Base-by-base conservation (phyloP, 1,140 invertebrate species). In the Bombus terrestris region DNA sequence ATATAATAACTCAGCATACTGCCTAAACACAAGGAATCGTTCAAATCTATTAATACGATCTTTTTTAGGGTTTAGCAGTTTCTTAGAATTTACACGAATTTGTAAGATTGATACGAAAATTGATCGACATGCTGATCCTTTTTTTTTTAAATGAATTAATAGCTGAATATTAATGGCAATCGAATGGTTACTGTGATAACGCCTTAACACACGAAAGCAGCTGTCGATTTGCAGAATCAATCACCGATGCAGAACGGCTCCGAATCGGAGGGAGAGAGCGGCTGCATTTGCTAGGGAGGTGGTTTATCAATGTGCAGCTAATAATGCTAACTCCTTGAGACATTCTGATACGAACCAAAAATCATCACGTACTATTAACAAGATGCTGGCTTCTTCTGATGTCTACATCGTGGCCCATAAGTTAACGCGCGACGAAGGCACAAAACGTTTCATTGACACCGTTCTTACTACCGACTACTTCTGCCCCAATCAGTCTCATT, bases 141-240 rank as follows among this genome's bases (percentile, higher is more conserved):
- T 13, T n/a, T 28, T 59, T 76, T 53, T 37, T 76, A 2, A 76
- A 76, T 12, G 25, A 76, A 76, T n/a, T 37, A 62, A 47, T 43
- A 81, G 39, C n/a, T 41, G 69, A 73, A 81, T 73, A 69, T 41
- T 72, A 80, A 32, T n/a, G 28, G n/a, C 43, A n/a, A 28, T 68
- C 35, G 74, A 59, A 76, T 43, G 53, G 53, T 81, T 41, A 85
- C 76, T 79, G 83, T 81, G 71, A 90, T 92, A 85, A 91, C 91
- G 90, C 95, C 95, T 96, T 96, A 96, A 95, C 94, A 92, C 83
- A 93, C 86, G 92, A 93, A 94, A 89, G 82, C 95, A 97, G 97
- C 97, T 95, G 97, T 98, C 93, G 97, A 97, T 93, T 95, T 97
- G 92, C 97, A 97, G 96, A 97, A 97, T 90, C 97, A 97, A 95